Evolutionary conservation across 2,113 vertebrate species (phyloP).

Genomic region (Peucedramus taeniatus): DNA sequence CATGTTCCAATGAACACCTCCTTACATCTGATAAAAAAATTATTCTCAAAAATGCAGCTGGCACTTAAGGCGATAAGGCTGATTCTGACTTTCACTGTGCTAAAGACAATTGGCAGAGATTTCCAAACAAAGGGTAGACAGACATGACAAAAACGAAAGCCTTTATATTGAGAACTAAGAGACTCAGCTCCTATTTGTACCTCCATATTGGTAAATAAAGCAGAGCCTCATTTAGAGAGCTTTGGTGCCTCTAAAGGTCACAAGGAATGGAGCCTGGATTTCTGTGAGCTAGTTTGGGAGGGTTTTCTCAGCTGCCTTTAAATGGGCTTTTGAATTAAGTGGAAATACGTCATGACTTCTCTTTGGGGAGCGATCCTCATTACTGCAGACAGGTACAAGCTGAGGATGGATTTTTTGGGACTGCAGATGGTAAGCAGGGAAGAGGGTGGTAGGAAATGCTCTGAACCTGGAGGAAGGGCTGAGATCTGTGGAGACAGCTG

Average conservation of each 20-base stretch:
- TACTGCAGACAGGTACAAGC: not conserved
- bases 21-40: not conserved
- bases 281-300: not conserved
- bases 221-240: not conserved
- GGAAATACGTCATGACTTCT: not conserved
- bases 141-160: not conserved
- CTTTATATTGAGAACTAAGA: not conserved
- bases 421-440: not conserved
- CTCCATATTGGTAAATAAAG: not conserved
- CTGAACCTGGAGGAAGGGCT: not conserved
- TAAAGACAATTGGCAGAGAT: not conserved
- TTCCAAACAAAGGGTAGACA: not conserved
- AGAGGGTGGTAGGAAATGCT: not conserved
- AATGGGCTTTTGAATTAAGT: not conserved
- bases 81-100: not conserved
- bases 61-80: not conserved
- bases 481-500: not conserved
- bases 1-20: not conserved
- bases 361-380: fast-evolving
- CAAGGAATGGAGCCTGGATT: not conserved
- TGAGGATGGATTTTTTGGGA: not conserved
- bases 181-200: not conserved
- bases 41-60: not conserved
- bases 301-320: not conserved
- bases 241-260: not conserved